Evolutionary conservation across 2,888 invertebrate species (phyloP).

Genomic region (Danaus chrysippus): DNA sequence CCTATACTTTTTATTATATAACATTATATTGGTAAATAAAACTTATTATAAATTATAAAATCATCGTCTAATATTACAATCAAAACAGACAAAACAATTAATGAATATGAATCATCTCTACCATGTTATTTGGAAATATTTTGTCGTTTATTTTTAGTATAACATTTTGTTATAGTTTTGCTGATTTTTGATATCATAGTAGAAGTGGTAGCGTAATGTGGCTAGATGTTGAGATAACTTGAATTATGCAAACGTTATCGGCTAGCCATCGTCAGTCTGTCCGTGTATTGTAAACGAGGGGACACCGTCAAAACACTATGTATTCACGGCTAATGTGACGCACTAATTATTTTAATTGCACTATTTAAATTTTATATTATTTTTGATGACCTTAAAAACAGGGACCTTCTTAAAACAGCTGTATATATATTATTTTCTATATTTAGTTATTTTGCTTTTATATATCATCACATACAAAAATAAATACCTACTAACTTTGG

Average conservation of each 20-base stretch:
- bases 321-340: constrained; percentile 67
- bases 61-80: constrained; percentile 63
- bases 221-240: constrained; percentile 76
- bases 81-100: constrained; percentile 71
- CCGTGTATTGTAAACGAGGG: constrained; percentile 73
- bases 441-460: no score
- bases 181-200: constrained; percentile 57
- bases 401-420: no score
- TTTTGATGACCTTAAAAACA: no score
- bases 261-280: constrained; percentile 58
- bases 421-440: no score
- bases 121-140: constrained; percentile 37
- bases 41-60: no score
- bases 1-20: no score
- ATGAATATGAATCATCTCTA: constrained; percentile 72
- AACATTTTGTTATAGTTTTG: constrained; percentile 44
- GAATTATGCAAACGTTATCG: constrained; percentile 79
- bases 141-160: constrained; percentile 13
- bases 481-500: no score
- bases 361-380: neutral
- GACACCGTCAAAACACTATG: constrained; percentile 74
- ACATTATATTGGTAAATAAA: no score
- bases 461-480: no score
- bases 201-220: constrained; percentile 76
- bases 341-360: constrained; percentile 70